These are phyloP conservation scores for Actinernus sp. DNA, from an alignment of 92 coral and sea anemone genomes.

Conservation along the genomic window DNA sequence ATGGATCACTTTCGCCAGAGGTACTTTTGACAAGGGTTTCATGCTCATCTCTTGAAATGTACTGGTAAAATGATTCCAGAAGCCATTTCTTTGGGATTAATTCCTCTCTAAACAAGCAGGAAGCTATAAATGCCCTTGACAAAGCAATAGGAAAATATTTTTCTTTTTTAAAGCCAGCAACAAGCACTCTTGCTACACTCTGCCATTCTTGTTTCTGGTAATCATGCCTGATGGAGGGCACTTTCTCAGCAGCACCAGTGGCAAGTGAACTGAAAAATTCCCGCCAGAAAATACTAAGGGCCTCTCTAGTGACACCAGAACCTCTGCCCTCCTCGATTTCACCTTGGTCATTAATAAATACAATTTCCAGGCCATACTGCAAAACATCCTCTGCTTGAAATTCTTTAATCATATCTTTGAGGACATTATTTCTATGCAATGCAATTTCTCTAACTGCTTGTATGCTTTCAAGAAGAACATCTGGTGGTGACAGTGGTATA, in stretches of 20 bases:
- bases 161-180: slow-evolving; percentile 4
- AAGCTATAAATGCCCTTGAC: slow-evolving; percentile 36
- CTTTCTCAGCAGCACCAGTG: slow-evolving; percentile 29
- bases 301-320: neutral
- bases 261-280: slow-evolving; percentile 6
- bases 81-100: slow-evolving; percentile 2
- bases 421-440: neutral
- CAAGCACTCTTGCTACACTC: slow-evolving; percentile 17
- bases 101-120: slow-evolving; percentile 31
- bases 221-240: slow-evolving; percentile 38
- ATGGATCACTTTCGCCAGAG: slow-evolving; percentile 21
- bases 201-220: slow-evolving; percentile 33
- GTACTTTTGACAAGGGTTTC: slow-evolving; percentile 24
- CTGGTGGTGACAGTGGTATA: too few relatives aligned
- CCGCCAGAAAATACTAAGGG: neutral
- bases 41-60: slow-evolving; percentile 34
- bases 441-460: too few relatives aligned
- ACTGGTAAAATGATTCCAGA: slow-evolving; percentile 38
- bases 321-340: neutral
- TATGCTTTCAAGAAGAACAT: too few relatives aligned
- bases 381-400: neutral
- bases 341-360: neutral
- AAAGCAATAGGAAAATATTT: slow-evolving; percentile 22
- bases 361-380: neutral
- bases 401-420: neutral